A percentile compares a stretch with the other conserved stretches of the same genome.
These are phyloP conservation scores for Molorchus minor DNA, from an alignment of 2,888 invertebrate species.

Conservation along the genomic window DNA sequence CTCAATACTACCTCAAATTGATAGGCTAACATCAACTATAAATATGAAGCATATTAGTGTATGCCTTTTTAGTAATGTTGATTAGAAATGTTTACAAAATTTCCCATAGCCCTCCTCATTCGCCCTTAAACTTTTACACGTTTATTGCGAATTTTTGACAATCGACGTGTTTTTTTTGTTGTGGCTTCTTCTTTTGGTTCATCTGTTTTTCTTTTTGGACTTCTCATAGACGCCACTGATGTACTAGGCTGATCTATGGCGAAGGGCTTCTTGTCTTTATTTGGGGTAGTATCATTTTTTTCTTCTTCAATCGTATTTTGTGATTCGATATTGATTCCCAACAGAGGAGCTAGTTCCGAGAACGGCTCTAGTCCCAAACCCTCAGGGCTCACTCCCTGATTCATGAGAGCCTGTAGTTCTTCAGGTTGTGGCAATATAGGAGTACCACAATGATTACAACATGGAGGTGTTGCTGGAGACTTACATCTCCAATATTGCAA, in stretches of 20 bases:
- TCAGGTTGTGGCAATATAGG: conserved; percentile 68
- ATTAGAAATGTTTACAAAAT: conserved; percentile 16
- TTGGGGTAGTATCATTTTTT: conserved; percentile 11
- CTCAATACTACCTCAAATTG: conserved; percentile 41
- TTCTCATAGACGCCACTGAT: conserved; percentile 34
- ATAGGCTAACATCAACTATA: conserved; percentile 46
- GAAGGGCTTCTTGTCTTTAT: conserved; percentile 23
- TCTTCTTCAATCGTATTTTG: conserved; percentile 26
- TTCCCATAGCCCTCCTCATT: conserved; percentile 12
- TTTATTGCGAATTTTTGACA: conserved; percentile 54
- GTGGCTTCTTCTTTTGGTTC: conserved; percentile 46
- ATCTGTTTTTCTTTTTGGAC: conserved; percentile 54
- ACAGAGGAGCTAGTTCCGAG: conserved; percentile 1
- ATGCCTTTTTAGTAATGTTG: conserved; percentile 26
- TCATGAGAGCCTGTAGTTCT: conserved; percentile 64
- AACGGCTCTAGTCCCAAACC: conserved; percentile 57
- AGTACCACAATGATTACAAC: conserved; percentile 79
- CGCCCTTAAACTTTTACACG: conserved; percentile 50
- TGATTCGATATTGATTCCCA: conserved; percentile 11
- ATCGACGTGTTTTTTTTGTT: conserved; percentile 52
- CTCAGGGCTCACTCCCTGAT: conserved; percentile 61
- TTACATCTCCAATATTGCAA: conserved; percentile 91
- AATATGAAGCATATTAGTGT: conserved; percentile 44
- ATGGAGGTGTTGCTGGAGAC: conserved; percentile 75
- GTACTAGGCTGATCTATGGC: conserved; percentile 29